A percentile compares a stretch with the other conserved stretches of the same genome.
Conservation (phyloP, 2,113 vertebrate species). For the Miniopterus natalensis region DNA sequence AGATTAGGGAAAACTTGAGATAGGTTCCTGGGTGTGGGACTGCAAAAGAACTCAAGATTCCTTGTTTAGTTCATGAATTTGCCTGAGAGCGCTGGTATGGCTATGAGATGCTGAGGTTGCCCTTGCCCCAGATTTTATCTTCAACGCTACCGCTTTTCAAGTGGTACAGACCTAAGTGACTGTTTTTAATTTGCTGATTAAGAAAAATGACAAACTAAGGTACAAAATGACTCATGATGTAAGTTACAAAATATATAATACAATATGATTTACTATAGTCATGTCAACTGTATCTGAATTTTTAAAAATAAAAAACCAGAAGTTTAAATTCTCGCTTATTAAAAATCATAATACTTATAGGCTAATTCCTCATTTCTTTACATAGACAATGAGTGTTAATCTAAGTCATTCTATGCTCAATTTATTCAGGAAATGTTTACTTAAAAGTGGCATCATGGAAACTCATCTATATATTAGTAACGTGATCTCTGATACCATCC, state of each 20-base stretch:
- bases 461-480: background rate
- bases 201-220: slow-evolving; percentile 26
- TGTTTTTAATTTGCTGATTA: background rate
- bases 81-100: background rate
- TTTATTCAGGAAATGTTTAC: slow-evolving; percentile 22
- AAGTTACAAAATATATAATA: background rate
- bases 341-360: background rate
- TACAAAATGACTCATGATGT: background rate
- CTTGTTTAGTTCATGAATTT: background rate
- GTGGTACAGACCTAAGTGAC: background rate
- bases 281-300: background rate
- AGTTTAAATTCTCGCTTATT: background rate
- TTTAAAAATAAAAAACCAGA: background rate
- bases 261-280: background rate
- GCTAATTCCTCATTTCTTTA: background rate
- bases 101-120: background rate
- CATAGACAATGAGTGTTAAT: background rate
- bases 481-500: background rate
- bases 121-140: background rate
- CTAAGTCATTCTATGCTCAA: background rate
- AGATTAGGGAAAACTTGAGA: background rate
- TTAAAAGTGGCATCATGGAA: background rate
- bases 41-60: background rate
- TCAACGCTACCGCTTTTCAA: background rate
- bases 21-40: background rate